Percentiles rank a stretch among this genome's conserved stretches.
phyloP scores from a whole-genome alignment of 92 coral and sea anemone genomes.

The Phenganax stokvisi region DNA sequence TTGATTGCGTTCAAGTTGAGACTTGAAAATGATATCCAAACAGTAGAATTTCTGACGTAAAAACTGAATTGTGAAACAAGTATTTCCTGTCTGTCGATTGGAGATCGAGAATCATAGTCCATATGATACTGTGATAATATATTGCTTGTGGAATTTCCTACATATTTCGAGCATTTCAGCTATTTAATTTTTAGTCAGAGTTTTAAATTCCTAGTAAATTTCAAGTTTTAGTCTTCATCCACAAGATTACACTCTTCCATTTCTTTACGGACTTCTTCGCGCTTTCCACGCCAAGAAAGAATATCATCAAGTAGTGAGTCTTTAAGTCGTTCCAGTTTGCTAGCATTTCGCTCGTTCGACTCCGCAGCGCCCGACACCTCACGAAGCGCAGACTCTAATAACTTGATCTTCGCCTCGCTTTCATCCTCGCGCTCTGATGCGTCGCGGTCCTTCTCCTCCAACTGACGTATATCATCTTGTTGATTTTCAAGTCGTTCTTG shows the following conservation, averaged over 20 bases:
- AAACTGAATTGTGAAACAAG: too few relatives aligned
- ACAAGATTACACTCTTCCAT: constrained; percentile 19
- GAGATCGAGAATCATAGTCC: too few relatives aligned
- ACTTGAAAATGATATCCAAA: too few relatives aligned
- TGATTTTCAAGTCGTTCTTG: constrained; percentile 21
- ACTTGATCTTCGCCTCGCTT: constrained; percentile 35
- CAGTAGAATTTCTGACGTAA: too few relatives aligned
- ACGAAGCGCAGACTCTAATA: constrained; percentile 35
- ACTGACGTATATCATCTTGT: constrained; percentile 10
- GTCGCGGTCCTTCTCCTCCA: constrained; percentile 43
- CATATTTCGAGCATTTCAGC: neutral
- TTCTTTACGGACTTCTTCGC: constrained; percentile 12
- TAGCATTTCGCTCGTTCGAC: constrained; percentile 24
- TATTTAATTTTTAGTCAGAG: too few relatives aligned
- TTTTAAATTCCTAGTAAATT: neutral
- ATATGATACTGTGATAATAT: too few relatives aligned
- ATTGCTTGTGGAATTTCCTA: neutral
- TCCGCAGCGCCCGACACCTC: constrained; percentile 28
- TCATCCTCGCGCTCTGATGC: constrained; percentile 47
- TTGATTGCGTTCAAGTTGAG: too few relatives aligned
- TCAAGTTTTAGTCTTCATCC: constrained; percentile 1
- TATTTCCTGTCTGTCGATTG: too few relatives aligned
- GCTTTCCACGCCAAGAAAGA: neutral
- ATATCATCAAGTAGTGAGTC: constrained; percentile 34
- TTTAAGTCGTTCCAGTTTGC: constrained; percentile 19